Evolutionary conservation across 2,113 vertebrate genomes (phyloP).

Genomic region (Coturnix japonica): DNA sequence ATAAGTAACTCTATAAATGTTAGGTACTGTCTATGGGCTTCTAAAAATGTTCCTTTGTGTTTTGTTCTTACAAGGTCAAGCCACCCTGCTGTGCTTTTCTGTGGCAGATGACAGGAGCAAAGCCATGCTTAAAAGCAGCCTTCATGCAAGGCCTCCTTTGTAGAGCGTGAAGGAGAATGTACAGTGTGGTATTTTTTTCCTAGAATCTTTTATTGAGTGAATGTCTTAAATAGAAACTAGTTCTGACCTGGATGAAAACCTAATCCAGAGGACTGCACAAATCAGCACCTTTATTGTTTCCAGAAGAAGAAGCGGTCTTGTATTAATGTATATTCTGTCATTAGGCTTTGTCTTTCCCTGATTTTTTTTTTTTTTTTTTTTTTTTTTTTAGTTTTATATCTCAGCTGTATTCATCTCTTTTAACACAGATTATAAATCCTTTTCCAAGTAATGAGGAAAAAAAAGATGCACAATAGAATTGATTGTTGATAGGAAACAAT

Average conservation of each 20-base stretch:
- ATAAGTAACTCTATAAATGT: neutral
- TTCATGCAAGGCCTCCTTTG: neutral
- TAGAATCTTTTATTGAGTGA: constrained; percentile 12
- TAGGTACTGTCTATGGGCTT: neutral
- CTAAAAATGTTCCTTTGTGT: neutral
- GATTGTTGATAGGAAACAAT: neutral
- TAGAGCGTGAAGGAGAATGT: neutral
- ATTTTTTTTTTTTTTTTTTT: neutral
- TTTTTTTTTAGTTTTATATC: neutral
- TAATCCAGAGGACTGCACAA: neutral
- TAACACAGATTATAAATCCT: neutral
- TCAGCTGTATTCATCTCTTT: neutral
- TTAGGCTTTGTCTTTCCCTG: no score
- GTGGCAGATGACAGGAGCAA: neutral
- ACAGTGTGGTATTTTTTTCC: neutral
- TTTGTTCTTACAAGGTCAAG: constrained; percentile 16
- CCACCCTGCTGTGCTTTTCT: neutral
- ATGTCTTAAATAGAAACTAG: constrained; percentile 10
- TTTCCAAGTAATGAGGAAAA: neutral
- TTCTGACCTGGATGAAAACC: constrained; percentile 25
- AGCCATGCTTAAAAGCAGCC: neutral
- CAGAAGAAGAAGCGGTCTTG: constrained; percentile 34
- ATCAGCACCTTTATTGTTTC: constrained; percentile 62
- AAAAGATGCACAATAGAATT: neutral
- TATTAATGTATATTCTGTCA: constrained; percentile 50